Conservation (phyloP, 2,797 vertebrate species). For the Syngnathus acus region DNA sequence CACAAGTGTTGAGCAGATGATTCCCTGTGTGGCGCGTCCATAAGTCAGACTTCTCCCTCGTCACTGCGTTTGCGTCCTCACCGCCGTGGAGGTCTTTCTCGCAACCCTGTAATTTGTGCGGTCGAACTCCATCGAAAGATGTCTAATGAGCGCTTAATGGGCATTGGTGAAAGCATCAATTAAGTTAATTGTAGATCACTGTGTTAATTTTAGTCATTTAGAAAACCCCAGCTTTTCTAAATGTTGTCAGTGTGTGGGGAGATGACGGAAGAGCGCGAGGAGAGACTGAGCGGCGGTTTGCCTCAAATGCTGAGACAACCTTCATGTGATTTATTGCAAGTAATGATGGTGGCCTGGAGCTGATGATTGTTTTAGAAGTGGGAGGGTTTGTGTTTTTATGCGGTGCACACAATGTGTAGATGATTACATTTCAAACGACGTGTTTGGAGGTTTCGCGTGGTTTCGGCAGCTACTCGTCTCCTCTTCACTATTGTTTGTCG, state of each 20-base stretch:
- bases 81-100: conserved; percentile 58
- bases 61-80: conserved; percentile 39
- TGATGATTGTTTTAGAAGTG: conserved; percentile 57
- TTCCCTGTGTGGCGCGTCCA: conserved; percentile 32
- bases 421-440: conserved; percentile 13
- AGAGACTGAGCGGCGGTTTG: conserved; percentile 51
- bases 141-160: conserved; percentile 69
- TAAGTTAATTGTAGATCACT: conserved; percentile 71
- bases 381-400: conserved; percentile 30
- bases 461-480: conserved; percentile 43
- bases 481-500: conserved; percentile 32
- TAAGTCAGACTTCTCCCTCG: conserved; percentile 32
- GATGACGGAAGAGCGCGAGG: conserved; percentile 51
- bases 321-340: conserved; percentile 55
- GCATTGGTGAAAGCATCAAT: conserved; percentile 54
- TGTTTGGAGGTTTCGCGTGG: conserved; percentile 34
- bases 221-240: conserved; percentile 66
- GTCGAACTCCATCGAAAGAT: conserved; percentile 53
- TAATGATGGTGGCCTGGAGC: conserved; percentile 41
- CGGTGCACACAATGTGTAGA: conserved; percentile 19
- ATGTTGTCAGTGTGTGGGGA: conserved; percentile 51
- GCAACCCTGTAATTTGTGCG: conserved; percentile 62
- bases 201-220: conserved; percentile 71
- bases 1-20: conserved; percentile 39
- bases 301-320: conserved; percentile 52